Percentiles rank a stretch among this genome's conserved stretches.
These are phyloP conservation scores for Stigmatopora nigra DNA, from an alignment of 2,113 vertebrate genomes.

Conservation along the genomic window DNA sequence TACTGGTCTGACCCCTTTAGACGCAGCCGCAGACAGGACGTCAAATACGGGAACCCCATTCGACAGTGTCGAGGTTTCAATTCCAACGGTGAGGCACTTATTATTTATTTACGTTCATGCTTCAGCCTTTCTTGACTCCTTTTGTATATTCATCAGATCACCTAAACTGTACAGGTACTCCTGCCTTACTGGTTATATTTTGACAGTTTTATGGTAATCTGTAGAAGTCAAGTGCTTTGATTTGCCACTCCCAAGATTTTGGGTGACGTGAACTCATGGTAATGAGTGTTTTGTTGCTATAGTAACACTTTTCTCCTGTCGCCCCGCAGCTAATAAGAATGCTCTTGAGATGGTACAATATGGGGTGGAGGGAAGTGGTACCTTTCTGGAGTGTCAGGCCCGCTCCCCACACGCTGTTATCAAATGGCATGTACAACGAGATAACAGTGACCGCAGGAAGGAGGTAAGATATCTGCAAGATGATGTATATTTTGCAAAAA, in stretches of 20 bases:
- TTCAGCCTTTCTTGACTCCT: background rate
- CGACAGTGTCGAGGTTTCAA: slow-evolving; percentile 78
- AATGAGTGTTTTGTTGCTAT: slow-evolving; percentile 46
- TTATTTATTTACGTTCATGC: background rate
- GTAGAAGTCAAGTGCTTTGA: slow-evolving; percentile 11
- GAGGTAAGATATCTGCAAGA: slow-evolving; percentile 73
- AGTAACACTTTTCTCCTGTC: slow-evolving; percentile 30
- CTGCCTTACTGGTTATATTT: slow-evolving; percentile 6
- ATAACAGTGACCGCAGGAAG: slow-evolving; percentile 87
- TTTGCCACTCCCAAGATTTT: slow-evolving; percentile 33
- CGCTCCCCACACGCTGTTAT: slow-evolving; percentile 86
- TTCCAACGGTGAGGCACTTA: slow-evolving; percentile 65
- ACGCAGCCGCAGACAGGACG: slow-evolving; percentile 78
- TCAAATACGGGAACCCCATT: slow-evolving; percentile 78
- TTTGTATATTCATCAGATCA: slow-evolving; percentile 6
- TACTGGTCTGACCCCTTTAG: slow-evolving; percentile 69
- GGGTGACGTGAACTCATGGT: slow-evolving; percentile 14
- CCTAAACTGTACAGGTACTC: background rate
- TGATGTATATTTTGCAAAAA: slow-evolving; percentile 4
- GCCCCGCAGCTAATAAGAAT: slow-evolving; percentile 84
- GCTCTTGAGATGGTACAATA: slow-evolving; percentile 86
- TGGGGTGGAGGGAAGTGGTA: slow-evolving; percentile 89
- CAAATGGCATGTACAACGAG: slow-evolving; percentile 94
- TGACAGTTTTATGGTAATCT: slow-evolving; percentile 11
- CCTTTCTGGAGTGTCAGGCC: slow-evolving; percentile 95